These are phyloP conservation scores for Bruchidius siliquastri DNA, from an alignment of 2,888 invertebrate genomes.

Conservation along the genomic window DNA sequence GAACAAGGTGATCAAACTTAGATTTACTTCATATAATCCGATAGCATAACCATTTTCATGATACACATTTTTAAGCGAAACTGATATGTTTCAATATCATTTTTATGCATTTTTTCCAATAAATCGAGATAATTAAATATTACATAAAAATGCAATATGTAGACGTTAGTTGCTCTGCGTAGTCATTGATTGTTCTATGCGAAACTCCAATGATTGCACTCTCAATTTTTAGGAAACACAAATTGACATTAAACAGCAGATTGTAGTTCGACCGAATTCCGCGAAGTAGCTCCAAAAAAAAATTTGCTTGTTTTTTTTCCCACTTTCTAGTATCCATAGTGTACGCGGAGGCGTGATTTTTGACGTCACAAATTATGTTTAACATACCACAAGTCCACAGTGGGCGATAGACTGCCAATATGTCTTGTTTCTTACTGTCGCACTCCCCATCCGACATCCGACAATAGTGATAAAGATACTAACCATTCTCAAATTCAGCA, in stretches of 20 bases:
- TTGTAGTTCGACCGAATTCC: background rate
- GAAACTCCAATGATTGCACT: no score
- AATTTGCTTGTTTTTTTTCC: constrained; percentile 27
- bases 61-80: no score
- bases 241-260: background rate
- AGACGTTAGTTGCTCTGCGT: no score
- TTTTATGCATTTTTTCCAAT: no score
- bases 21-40: no score
- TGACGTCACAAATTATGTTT: constrained; percentile 42
- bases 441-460: background rate
- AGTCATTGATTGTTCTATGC: no score
- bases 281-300: background rate
- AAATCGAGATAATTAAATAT: no score
- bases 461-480: constrained; percentile 1
- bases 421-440: background rate
- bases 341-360: constrained; percentile 35
- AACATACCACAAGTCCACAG: constrained; percentile 36
- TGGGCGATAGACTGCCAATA: constrained; percentile 24
- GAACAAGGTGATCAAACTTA: no score
- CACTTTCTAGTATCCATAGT: constrained; percentile 11
- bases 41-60: no score
- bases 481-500: background rate
- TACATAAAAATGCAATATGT: no score
- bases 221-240: background rate
- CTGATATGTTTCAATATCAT: no score